A percentile compares a stretch with the other conserved stretches of the same genome.
phyloP scores from a whole-genome alignment of 2,113 vertebrate species.

The Irena cyanogastra region DNA sequence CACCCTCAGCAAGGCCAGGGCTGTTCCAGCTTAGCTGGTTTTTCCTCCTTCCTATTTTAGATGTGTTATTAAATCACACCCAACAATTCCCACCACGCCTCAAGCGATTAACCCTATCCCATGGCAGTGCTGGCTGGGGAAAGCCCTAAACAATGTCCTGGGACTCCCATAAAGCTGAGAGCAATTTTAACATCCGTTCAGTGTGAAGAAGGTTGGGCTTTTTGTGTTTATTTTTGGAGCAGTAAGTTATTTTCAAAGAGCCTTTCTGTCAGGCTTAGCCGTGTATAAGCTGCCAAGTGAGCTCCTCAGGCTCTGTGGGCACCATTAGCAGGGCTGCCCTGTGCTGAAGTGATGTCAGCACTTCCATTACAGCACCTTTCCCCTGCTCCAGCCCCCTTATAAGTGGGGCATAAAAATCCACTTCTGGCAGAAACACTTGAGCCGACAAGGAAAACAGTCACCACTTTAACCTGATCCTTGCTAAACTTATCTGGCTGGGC shows the following conservation, averaged over 20 bases:
- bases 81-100: not conserved
- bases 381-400: not conserved
- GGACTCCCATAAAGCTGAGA: not conserved
- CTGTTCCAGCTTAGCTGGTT: not conserved
- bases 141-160: not conserved
- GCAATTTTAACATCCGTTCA: not conserved
- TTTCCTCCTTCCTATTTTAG: not conserved
- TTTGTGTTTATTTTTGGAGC: slow-evolving; percentile 5
- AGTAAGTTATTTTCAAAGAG: not conserved
- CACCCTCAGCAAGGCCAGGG: not conserved
- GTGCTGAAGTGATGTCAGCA: not conserved
- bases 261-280: not conserved
- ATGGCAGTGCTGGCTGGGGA: not conserved
- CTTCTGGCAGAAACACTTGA: not conserved
- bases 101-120: not conserved
- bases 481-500: not conserved
- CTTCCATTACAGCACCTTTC: not conserved
- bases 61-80: not conserved
- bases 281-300: not conserved
- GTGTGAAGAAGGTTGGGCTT: not conserved
- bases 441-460: not conserved
- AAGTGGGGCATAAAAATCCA: not conserved
- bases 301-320: not conserved
- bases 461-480: not conserved
- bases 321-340: not conserved